Evolutionary conservation across 2,888 invertebrate genomes (phyloP).

Genomic region (Tetanocera ferruginea): DNA sequence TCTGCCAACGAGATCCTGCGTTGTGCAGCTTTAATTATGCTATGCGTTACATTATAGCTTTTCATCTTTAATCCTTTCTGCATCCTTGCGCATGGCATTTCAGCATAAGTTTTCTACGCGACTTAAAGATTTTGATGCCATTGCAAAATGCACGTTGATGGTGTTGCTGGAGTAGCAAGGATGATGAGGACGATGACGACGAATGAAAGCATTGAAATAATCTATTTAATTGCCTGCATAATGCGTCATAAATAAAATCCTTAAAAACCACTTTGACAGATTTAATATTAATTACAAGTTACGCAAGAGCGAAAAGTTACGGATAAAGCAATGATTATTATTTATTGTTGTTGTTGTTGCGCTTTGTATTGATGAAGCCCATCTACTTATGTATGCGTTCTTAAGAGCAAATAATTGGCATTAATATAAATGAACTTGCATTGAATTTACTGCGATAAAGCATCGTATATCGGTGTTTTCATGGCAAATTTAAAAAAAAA

Average conservation of each 20-base stretch:
- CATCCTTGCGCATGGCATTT: background rate
- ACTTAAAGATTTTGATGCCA: background rate
- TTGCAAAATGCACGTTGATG: background rate
- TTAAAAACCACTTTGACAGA: slow-evolving; percentile 16
- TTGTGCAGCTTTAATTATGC: slow-evolving; percentile 15
- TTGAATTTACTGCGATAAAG: background rate
- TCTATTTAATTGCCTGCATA: slow-evolving; percentile 31
- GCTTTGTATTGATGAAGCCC: background rate
- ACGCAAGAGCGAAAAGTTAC: background rate
- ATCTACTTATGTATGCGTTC: background rate
- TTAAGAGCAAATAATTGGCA: background rate
- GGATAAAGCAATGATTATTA: background rate
- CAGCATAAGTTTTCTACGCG: background rate
- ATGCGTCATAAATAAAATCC: slow-evolving; percentile 10
- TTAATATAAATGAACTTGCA: background rate
- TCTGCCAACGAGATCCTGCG: background rate
- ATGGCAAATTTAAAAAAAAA: too few relatives aligned
- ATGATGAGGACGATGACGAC: background rate
- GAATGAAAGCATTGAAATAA: slow-evolving; percentile 22
- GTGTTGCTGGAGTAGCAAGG: background rate
- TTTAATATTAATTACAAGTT: slow-evolving; percentile 27
- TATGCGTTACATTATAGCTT: background rate
- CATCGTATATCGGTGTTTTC: too few relatives aligned
- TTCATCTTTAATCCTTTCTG: slow-evolving; percentile 15
- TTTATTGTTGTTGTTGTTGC: background rate